Conservation (phyloP, 2,888 invertebrate species). For the Zootermopsis nevadensis region DNA sequence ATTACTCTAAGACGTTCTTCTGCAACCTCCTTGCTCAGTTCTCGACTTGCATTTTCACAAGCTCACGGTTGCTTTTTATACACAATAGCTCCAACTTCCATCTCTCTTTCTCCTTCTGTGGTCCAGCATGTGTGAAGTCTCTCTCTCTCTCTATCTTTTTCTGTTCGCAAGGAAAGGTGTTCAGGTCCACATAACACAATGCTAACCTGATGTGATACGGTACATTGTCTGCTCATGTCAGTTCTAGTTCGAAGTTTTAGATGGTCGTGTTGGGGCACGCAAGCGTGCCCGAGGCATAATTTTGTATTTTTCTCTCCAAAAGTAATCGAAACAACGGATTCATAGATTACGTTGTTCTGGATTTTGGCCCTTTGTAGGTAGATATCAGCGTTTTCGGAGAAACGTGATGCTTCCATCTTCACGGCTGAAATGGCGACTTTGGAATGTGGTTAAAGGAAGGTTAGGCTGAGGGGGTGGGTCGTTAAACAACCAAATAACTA, state of each 20-base stretch:
- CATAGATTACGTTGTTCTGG: no score
- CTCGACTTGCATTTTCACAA: background rate
- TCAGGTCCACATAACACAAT: conserved; percentile 3
- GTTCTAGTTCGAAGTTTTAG: background rate
- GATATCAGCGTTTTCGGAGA: no score
- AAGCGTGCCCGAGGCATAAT: background rate
- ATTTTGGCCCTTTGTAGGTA: no score
- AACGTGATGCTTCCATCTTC: no score
- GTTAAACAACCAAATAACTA: no score
- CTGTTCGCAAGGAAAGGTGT: background rate
- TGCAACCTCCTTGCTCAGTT: background rate
- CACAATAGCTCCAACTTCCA: background rate
- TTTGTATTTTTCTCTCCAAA: no score
- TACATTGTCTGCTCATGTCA: background rate
- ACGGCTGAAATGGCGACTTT: no score
- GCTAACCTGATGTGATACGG: background rate
- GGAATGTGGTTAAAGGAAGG: no score
- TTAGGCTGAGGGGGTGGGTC: no score
- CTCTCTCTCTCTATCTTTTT: background rate
- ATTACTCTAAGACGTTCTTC: background rate
- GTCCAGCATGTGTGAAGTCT: background rate
- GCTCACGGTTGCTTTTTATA: conserved; percentile 2
- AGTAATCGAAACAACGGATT: no score
- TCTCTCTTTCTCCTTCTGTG: background rate
- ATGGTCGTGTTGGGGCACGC: background rate